Percentiles rank a stretch among this genome's conserved stretches.
Conservation (phyloP, 2,113 vertebrate species). For the Lagopus leucura region DNA sequence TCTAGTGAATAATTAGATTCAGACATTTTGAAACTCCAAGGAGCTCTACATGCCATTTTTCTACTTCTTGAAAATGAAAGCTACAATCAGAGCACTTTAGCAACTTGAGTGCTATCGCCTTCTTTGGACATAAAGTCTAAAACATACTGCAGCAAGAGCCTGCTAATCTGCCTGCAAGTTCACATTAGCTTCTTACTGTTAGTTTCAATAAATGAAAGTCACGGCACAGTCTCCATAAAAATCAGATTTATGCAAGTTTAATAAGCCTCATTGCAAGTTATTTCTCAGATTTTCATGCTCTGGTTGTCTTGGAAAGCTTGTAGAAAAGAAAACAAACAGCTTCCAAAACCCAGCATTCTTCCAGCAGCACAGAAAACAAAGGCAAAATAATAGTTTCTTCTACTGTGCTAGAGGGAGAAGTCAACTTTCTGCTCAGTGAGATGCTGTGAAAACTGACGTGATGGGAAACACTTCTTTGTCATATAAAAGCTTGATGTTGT, state of each 20-base stretch:
- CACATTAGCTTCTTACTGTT: constrained; percentile 39
- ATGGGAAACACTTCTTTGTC: background rate
- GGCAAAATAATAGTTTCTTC: background rate
- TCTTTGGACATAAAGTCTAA: background rate
- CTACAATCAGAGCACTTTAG: background rate
- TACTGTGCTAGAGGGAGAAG: background rate
- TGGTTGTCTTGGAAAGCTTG: background rate
- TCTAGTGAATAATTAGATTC: background rate
- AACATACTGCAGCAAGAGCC: background rate
- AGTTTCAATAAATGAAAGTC: constrained; percentile 41
- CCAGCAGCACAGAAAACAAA: background rate
- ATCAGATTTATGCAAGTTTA: constrained; percentile 48
- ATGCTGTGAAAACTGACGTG: background rate
- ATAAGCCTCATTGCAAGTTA: background rate
- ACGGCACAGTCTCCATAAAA: constrained; percentile 4
- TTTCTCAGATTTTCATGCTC: constrained; percentile 12
- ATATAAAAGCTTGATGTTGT: background rate
- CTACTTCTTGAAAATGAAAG: background rate
- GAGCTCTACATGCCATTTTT: background rate
- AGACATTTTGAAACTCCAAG: background rate
- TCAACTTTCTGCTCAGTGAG: background rate
- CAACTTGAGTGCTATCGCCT: background rate
- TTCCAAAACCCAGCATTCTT: background rate
- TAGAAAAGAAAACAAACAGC: background rate
- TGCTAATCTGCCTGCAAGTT: constrained; percentile 1